phyloP scores from a whole-genome alignment of 2,113 vertebrate genomes.

The Centrocercus urophasianus region DNA sequence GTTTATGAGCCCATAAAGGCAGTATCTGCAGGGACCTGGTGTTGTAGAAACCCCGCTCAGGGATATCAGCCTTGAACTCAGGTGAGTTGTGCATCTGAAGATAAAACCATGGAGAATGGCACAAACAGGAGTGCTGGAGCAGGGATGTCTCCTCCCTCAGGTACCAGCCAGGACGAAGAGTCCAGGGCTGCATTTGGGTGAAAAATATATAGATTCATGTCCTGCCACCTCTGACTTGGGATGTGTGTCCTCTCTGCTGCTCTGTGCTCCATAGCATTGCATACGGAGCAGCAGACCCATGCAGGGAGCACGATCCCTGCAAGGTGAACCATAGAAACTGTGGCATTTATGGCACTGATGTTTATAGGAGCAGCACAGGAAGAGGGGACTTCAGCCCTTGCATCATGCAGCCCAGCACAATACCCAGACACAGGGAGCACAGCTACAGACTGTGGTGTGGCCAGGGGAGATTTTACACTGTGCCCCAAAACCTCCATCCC shows the following conservation, averaged over 20 bases:
- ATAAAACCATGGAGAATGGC: background rate
- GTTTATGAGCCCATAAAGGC: background rate
- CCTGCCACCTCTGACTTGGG: background rate
- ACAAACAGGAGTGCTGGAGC: background rate
- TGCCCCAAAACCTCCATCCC: background rate
- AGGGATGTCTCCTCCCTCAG: background rate
- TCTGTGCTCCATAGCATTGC: rapidly evolving
- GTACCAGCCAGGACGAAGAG: rapidly evolving
- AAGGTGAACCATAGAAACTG: background rate
- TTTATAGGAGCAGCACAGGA: background rate
- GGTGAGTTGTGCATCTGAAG: background rate
- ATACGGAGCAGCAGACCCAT: background rate
- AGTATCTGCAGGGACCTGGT: background rate
- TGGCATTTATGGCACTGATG: rapidly evolving
- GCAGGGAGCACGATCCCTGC: rapidly evolving
- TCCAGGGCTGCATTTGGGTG: background rate
- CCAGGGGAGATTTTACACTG: rapidly evolving
- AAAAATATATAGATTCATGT: rapidly evolving
- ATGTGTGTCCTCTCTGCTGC: background rate
- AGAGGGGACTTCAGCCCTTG: no score
- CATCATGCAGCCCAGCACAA: background rate
- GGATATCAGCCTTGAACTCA: background rate
- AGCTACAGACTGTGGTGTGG: background rate
- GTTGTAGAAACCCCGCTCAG: background rate
- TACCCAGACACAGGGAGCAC: background rate